Conservation (phyloP, 2,797 vertebrate genomes). For the Champsocephalus esox region DNA sequence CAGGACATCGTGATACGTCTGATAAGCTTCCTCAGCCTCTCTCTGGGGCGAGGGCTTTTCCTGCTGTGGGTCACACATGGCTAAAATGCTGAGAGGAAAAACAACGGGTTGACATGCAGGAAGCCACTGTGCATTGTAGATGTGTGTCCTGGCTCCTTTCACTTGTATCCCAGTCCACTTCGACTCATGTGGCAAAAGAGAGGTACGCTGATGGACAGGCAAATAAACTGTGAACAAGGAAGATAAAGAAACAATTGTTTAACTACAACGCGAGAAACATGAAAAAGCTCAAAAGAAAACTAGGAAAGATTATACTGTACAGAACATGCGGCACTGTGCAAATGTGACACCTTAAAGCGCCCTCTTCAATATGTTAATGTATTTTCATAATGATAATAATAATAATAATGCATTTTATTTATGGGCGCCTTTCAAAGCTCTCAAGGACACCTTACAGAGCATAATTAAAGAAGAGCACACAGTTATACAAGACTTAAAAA, state of each 20-base stretch:
- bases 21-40: background rate
- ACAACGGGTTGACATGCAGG: background rate
- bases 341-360: background rate
- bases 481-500: too few relatives aligned
- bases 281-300: background rate
- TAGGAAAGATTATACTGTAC: background rate
- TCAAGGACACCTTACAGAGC: too few relatives aligned
- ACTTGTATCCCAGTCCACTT: conserved; percentile 68
- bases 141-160: conserved; percentile 10
- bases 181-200: conserved; percentile 71
- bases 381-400: background rate
- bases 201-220: conserved; percentile 71
- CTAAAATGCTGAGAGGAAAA: background rate
- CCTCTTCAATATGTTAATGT: background rate
- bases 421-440: too few relatives aligned
- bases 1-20: background rate
- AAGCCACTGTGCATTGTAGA: background rate
- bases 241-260: background rate
- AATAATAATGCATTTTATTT: too few relatives aligned
- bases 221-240: conserved; percentile 68
- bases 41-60: background rate
- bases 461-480: too few relatives aligned
- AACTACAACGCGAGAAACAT: background rate
- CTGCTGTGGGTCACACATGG: background rate
- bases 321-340: background rate